A percentile compares a stretch with the other conserved stretches of the same genome.
Evolutionary conservation across 1,140 invertebrate species (phyloP).

Genomic region (Brachionus sp.): DNA sequence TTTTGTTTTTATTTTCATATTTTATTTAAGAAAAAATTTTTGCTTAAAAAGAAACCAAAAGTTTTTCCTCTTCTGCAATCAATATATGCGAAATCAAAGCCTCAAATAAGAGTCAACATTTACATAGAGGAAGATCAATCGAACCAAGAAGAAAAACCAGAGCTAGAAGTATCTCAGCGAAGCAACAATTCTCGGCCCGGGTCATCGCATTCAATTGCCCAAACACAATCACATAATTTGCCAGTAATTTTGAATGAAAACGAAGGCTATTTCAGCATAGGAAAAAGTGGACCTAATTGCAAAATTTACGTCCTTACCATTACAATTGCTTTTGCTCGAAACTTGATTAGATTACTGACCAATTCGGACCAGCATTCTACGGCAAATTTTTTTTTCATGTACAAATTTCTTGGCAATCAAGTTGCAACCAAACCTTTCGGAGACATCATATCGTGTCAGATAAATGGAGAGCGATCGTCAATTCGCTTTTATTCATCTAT

Average conservation of each 20-base stretch:
- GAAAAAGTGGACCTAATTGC: constrained; percentile 53
- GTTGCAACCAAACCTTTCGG: constrained; percentile 59
- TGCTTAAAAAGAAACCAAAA: constrained; percentile 53
- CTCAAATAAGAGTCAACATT: constrained; percentile 58
- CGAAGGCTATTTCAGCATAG: constrained; percentile 60
- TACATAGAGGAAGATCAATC: constrained; percentile 58
- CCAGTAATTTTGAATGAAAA: constrained; percentile 57
- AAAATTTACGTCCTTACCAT: constrained; percentile 59
- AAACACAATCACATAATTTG: constrained; percentile 49
- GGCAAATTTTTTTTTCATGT: constrained; percentile 56
- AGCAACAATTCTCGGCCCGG: background rate
- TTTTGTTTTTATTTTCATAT: background rate
- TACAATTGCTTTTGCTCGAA: constrained; percentile 59
- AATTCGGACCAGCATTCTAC: constrained; percentile 18
- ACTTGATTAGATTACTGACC: constrained; percentile 56
- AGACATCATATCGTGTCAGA: constrained; percentile 58
- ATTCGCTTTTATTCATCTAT: constrained; percentile 57
- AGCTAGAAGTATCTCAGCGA: constrained; percentile 23
- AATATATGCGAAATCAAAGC: constrained; percentile 60
- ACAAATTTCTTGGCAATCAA: constrained; percentile 61
- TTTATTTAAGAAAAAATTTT: background rate
- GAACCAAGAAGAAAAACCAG: constrained; percentile 46
- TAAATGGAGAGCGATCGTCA: constrained; percentile 59
- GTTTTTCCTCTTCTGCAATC: constrained; percentile 60
- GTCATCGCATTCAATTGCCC: background rate